Percentiles rank a stretch among this genome's conserved stretches.
phyloP scores from a whole-genome alignment of 1,140 invertebrate species.

The Lepidurus packardi region DNA sequence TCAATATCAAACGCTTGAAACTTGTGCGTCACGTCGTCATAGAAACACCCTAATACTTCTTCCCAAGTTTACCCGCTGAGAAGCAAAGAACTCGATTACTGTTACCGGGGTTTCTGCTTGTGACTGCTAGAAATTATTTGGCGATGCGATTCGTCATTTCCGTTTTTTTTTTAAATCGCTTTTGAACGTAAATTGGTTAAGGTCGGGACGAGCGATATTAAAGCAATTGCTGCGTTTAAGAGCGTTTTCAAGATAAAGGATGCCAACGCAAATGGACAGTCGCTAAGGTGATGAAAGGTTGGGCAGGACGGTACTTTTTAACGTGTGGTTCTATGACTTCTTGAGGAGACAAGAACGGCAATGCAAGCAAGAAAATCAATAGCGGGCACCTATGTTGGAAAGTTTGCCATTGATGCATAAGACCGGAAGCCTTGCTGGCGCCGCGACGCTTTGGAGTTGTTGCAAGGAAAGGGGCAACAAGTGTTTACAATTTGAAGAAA shows the following conservation, averaged over 20 bases:
- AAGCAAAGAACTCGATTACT: background rate
- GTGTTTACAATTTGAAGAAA: background rate
- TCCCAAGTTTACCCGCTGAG: background rate
- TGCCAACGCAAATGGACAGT: background rate
- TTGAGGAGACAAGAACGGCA: background rate
- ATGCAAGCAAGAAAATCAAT: constrained; percentile 14
- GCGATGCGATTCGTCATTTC: background rate
- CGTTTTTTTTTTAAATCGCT: too few species aligned
- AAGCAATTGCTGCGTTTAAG: background rate
- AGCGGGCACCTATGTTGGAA: background rate
- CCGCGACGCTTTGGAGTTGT: background rate
- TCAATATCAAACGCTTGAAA: background rate
- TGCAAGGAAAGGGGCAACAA: background rate
- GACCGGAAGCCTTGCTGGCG: background rate
- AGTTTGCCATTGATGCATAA: constrained; percentile 9
- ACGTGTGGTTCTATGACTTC: background rate
- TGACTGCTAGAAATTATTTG: background rate
- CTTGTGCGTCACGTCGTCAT: background rate
- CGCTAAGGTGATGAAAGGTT: background rate
- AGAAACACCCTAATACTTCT: background rate
- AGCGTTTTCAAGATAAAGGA: background rate
- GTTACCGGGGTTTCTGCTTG: background rate
- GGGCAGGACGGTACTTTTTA: background rate
- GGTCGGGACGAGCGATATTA: too few species aligned
- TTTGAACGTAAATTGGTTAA: too few species aligned